These are phyloP conservation scores for Ceramica pisi DNA, from an alignment of 2,888 invertebrate species.

Conservation along the genomic window DNA sequence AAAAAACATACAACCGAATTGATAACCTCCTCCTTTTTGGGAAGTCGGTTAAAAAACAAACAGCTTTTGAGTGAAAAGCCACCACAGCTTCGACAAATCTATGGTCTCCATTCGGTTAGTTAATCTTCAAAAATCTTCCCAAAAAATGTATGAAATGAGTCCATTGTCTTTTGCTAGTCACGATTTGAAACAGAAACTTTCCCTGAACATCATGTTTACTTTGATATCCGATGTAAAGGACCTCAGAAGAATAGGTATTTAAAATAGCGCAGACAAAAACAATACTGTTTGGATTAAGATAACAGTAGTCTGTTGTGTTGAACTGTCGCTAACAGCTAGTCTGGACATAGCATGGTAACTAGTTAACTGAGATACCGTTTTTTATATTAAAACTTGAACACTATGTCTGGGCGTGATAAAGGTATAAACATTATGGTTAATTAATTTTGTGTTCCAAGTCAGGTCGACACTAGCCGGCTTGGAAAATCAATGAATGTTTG, in stretches of 20 bases:
- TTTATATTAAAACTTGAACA: conserved; percentile 22
- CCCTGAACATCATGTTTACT: conserved; percentile 2
- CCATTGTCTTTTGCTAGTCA: not conserved
- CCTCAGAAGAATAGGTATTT: conserved; percentile 28
- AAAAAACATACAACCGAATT: too few species aligned
- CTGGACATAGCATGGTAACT: conserved; percentile 32
- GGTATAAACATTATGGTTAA: not conserved
- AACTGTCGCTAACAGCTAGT: conserved; percentile 12
- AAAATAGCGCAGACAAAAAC: conserved; percentile 41
- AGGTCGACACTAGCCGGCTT: not conserved
- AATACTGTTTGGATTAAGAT: conserved; percentile 52
- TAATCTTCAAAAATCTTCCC: too few species aligned
- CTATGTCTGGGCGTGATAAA: conserved; percentile 18
- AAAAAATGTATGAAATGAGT: not conserved
- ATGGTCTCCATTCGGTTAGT: too few species aligned
- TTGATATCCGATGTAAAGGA: conserved; percentile 8
- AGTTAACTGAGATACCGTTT: not conserved
- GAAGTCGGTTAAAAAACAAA: too few species aligned
- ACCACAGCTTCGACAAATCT: too few species aligned
- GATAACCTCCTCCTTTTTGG: too few species aligned
- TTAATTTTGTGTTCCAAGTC: not conserved
- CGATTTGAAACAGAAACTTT: not conserved
- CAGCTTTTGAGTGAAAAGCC: not conserved
- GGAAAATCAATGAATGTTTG: too few species aligned
- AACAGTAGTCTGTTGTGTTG: conserved; percentile 27